Evolutionary conservation across 1,140 invertebrate genomes (phyloP).

Genomic region (Notospermus geniculatus): DNA sequence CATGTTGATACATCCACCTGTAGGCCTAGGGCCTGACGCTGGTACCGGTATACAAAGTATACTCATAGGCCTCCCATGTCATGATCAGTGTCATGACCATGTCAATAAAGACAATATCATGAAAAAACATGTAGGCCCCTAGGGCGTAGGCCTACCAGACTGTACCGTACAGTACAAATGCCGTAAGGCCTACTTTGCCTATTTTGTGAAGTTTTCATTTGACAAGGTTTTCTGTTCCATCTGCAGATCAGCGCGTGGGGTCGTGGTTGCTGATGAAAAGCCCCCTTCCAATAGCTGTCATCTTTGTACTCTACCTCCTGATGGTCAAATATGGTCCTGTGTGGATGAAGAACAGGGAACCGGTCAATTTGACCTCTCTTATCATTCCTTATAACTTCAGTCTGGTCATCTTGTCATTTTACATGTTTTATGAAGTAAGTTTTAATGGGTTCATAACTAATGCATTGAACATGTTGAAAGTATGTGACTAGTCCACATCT

Average conservation of each 20-base stretch:
- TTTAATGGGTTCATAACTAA: neutral
- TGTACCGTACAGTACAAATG: no score
- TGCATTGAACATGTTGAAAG: neutral
- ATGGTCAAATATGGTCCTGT: slow-evolving; percentile 74
- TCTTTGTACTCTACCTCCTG: slow-evolving; percentile 78
- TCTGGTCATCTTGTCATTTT: slow-evolving; percentile 79
- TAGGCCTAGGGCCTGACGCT: no score
- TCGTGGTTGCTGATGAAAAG: slow-evolving; percentile 87
- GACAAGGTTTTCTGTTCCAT: neutral
- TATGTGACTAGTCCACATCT: neutral
- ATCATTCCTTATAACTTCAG: slow-evolving; percentile 81
- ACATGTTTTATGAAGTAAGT: slow-evolving; percentile 74
- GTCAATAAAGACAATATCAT: no score
- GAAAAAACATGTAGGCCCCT: no score
- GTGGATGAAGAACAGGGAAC: slow-evolving; percentile 74
- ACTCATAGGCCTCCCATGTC: no score
- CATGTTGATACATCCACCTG: no score
- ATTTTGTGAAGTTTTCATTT: no score
- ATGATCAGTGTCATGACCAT: no score
- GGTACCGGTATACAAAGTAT: no score
- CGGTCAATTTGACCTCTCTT: slow-evolving; percentile 72
- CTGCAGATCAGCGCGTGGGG: slow-evolving; percentile 66
- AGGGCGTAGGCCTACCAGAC: no score
- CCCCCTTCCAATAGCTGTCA: slow-evolving; percentile 75
- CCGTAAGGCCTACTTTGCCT: no score